Evolutionary conservation across 2,797 vertebrate genomes (phyloP).

Genomic region (Falco naumanni): DNA sequence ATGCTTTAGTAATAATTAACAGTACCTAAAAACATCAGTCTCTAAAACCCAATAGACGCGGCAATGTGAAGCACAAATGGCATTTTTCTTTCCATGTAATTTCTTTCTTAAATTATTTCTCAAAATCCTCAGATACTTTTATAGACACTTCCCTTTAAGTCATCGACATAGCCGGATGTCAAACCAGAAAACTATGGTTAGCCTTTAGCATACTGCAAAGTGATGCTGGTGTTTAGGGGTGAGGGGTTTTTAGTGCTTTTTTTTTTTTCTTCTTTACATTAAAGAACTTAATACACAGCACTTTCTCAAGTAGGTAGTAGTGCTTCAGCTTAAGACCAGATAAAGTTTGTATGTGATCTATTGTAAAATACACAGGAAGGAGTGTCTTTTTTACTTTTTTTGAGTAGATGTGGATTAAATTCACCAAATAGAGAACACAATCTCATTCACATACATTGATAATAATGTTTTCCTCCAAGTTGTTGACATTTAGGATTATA

Average conservation of each 20-base stretch:
- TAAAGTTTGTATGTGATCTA: not conserved
- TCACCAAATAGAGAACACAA: not conserved
- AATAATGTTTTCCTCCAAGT: not conserved
- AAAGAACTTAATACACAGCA: not conserved
- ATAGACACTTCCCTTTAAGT: not conserved
- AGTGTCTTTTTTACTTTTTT: not conserved
- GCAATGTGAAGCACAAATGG: not conserved
- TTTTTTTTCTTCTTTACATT: not conserved
- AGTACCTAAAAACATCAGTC: not conserved
- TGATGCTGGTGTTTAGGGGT: accelerated
- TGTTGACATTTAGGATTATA: not conserved
- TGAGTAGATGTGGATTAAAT: not conserved
- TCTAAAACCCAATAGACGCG: not conserved
- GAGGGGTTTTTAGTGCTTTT: accelerated
- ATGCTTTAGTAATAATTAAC: slow-evolving; percentile 23
- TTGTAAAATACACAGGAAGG: not conserved
- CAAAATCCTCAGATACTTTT: not conserved
- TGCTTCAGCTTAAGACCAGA: not conserved
- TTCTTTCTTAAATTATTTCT: not conserved
- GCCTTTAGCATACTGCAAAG: not conserved
- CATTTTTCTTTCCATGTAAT: not conserved
- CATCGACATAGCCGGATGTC: not conserved
- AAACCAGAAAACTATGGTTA: not conserved
- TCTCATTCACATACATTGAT: not conserved
- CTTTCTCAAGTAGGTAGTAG: not conserved